Evolutionary conservation across 1,140 invertebrate species (phyloP).

Genomic region (Solenopsis invicta): DNA sequence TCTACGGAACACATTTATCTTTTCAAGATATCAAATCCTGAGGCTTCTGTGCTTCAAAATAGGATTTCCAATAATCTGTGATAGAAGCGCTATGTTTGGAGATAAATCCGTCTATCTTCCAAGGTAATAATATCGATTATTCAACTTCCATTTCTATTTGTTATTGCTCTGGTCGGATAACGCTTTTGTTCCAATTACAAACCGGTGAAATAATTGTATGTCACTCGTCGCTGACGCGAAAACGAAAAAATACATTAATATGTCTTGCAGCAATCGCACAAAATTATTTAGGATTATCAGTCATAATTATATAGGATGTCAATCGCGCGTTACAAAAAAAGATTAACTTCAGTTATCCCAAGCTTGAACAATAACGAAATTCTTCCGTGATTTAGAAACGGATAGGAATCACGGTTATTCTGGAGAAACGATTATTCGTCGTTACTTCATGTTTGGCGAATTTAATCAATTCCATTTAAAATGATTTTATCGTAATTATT

Average conservation of each 20-base stretch:
- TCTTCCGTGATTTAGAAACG: not conserved
- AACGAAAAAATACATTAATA: not conserved
- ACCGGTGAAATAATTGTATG: conserved; percentile 17
- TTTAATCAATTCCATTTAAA: not conserved
- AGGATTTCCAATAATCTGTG: not conserved
- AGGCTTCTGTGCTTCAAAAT: conserved; percentile 21
- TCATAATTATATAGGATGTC: not conserved
- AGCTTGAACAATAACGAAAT: conserved; percentile 16
- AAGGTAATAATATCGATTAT: conserved; percentile 40
- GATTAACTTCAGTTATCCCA: not conserved
- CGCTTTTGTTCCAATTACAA: conserved; percentile 9
- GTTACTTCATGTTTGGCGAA: not conserved
- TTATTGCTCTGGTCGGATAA: conserved; percentile 15
- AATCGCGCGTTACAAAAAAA: not conserved
- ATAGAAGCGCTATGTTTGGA: not conserved
- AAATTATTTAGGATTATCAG: conserved; percentile 8
- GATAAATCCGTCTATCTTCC: conserved; percentile 23
- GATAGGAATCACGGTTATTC: not conserved
- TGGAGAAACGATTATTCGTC: not conserved
- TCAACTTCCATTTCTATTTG: conserved; percentile 25
- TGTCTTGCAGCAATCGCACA: not conserved
- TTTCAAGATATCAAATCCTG: not conserved
- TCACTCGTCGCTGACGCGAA: not conserved
- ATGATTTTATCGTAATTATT: conserved; percentile 16
- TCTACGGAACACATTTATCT: not conserved